phyloP scores from a whole-genome alignment of 37 sponge, comb jelly and placozoan genomes.

The Halisarca cf. caerulea region DNA sequence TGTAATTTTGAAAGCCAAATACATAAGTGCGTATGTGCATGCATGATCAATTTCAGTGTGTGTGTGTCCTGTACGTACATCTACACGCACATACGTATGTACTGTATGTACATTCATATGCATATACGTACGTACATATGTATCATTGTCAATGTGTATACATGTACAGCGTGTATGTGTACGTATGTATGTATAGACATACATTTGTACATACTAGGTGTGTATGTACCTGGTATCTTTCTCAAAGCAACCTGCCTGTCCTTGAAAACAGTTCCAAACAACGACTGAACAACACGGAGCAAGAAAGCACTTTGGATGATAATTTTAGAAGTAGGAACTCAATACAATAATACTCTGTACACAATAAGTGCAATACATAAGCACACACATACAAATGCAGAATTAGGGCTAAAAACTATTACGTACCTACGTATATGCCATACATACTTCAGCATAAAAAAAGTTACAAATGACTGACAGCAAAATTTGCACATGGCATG shows the following conservation, averaged over 20 bases:
- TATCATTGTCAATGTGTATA: too few species aligned
- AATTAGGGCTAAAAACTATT: background rate
- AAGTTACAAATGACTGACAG: background rate
- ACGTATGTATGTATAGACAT: background rate
- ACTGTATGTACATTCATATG: background rate
- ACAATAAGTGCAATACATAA: too few species aligned
- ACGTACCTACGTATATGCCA: background rate
- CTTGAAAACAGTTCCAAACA: constrained; percentile 71
- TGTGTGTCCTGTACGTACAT: too few species aligned
- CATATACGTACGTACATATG: background rate
- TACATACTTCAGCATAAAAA: background rate
- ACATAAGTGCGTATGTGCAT: too few species aligned
- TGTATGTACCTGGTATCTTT: constrained; percentile 75
- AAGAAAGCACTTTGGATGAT: background rate
- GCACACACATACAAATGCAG: too few species aligned
- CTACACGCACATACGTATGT: too few species aligned
- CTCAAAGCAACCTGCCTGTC: constrained; percentile 61
- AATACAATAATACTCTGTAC: too few species aligned
- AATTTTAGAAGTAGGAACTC: too few species aligned
- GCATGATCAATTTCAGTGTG: too few species aligned
- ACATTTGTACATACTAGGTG: background rate
- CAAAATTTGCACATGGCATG: too few species aligned
- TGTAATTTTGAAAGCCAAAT: too few species aligned
- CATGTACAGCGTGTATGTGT: too few species aligned
- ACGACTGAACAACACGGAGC: constrained; percentile 37